Evolutionary conservation across 1,140 invertebrate genomes (phyloP), one percentile per base, ranked within the genome.

Genomic region (Drosophila subobscura): DNA sequence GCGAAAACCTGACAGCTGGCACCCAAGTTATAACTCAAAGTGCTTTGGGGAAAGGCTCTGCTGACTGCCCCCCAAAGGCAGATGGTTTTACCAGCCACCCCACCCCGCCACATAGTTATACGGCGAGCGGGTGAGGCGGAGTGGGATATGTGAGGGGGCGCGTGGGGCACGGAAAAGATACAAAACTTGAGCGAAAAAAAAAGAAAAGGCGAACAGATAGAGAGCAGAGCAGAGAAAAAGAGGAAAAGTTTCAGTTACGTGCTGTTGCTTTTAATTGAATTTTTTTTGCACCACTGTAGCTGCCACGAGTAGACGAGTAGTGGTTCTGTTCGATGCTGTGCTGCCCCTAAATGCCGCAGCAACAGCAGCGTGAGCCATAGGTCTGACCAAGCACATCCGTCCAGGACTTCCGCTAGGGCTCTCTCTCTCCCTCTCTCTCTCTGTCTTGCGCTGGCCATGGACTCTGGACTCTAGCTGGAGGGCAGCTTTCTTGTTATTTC

Each of bases 221-320:
- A 61, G 63, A 50, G 16, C 16, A 20, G 16, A 20, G 16, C 16
- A 20, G 16, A 20, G 49, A 72, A 70, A 61, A 75, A 58, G 61
- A 76, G 76, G 54, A 85, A 89, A 89, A 89, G 80, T 89, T 89
- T 89, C 80, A 85, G 77, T 89, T 89, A 89, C 85, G 85, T 89
- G 85, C 86, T 89, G 85, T 89, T 89, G 86, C 86, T 89, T 89
- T 89, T 89, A 89, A 89, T 89, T 89, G 85, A 89, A 89, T 89
- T 89, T 89, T 80, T 74, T 89, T 79, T 27, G 5, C 5, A 56
- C 51, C 76, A 77, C 54, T 61, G 72, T 76, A 68, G 64, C 47
- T 53, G 41, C 51, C 41, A 14, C 6, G 33, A 37, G 25, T 27
- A 33, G 29, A 33, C 29, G 33, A 37, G 33, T 12, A 37, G 33